phyloP scores from a whole-genome alignment of 1,140 invertebrate species.

The Calycopis cecrops region DNA sequence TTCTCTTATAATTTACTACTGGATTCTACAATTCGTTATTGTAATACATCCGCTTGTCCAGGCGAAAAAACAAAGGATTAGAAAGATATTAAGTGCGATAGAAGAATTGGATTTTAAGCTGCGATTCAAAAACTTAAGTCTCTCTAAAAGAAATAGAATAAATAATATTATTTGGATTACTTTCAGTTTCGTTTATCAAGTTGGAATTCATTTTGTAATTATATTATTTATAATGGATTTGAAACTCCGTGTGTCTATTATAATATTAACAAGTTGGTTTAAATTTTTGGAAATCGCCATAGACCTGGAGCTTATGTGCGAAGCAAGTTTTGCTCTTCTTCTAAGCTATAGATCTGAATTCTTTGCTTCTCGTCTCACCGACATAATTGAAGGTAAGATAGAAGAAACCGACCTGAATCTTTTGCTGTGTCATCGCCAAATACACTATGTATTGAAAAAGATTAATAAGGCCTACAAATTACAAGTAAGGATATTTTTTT shows the following conservation, averaged over 20 bases:
- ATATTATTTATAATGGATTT: not conserved
- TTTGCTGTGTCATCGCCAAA: not conserved
- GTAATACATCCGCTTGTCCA: not conserved
- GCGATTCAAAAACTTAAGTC: not conserved
- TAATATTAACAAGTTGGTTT: not conserved
- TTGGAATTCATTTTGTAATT: not conserved
- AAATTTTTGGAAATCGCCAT: not conserved
- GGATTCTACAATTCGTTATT: not conserved
- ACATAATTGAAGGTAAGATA: not conserved
- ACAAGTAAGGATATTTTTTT: not conserved
- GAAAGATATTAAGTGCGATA: not conserved
- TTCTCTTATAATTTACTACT: not conserved
- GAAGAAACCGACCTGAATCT: not conserved
- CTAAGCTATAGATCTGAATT: not conserved
- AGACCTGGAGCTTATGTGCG: not conserved
- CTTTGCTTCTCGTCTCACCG: not conserved
- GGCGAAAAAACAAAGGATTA: not conserved
- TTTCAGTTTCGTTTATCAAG: not conserved
- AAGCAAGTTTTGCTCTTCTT: not conserved
- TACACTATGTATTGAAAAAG: not conserved
- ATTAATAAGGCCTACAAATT: not conserved
- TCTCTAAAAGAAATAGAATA: not conserved
- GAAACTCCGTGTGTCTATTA: too few species aligned
- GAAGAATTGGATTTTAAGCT: not conserved
- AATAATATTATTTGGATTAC: not conserved